Evolutionary conservation across 2,888 invertebrate species (phyloP).

Genomic region (Lutraria lutraria): DNA sequence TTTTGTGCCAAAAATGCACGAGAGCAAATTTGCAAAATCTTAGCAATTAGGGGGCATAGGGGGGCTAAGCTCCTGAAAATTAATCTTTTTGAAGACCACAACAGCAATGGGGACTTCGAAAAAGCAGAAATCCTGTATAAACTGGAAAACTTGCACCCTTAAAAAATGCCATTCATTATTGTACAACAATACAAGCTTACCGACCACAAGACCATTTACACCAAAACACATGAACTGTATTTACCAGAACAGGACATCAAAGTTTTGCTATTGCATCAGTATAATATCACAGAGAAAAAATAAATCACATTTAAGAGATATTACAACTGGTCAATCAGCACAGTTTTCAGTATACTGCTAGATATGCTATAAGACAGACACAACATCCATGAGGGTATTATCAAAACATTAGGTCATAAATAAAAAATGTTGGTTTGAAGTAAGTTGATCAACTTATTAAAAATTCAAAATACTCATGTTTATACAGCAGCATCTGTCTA

Average conservation of each 20-base stretch:
- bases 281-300: constrained; percentile 5
- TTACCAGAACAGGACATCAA: background rate
- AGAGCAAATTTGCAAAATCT: too few relatives aligned
- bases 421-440: background rate
- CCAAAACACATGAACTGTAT: background rate
- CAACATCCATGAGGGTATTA: too few relatives aligned
- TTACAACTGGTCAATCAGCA: background rate
- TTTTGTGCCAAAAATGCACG: too few relatives aligned
- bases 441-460: background rate
- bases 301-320: background rate
- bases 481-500: too few relatives aligned
- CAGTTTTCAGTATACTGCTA: background rate
- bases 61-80: too few relatives aligned
- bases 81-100: too few relatives aligned
- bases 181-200: background rate
- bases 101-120: too few relatives aligned
- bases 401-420: background rate
- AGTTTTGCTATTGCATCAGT: constrained; percentile 1
- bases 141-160: too few relatives aligned
- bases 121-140: too few relatives aligned
- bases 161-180: background rate
- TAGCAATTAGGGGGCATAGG: too few relatives aligned
- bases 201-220: background rate
- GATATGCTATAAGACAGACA: background rate
- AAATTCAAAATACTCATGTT: too few relatives aligned